A percentile compares a stretch with the other conserved stretches of the same genome.
Evolutionary conservation across 2,797 vertebrate genomes (phyloP).

Genomic region (Enteromius fasciolatus): DNA sequence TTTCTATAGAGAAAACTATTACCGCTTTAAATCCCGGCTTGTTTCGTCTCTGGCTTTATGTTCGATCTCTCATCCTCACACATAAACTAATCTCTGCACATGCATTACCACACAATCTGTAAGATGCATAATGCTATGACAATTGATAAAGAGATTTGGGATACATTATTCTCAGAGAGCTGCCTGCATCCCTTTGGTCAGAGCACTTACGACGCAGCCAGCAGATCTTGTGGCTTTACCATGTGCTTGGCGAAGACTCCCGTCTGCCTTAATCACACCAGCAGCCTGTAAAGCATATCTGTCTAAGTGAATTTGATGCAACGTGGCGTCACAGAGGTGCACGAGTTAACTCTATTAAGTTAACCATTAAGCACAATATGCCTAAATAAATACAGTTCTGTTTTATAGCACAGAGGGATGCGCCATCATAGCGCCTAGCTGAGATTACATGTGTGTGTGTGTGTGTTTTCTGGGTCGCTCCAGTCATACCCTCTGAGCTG

Average conservation of each 20-base stretch:
- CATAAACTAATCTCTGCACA: slow-evolving; percentile 11
- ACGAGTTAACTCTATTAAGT: slow-evolving; percentile 48
- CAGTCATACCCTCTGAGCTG: slow-evolving; percentile 70
- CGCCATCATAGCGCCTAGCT: slow-evolving; percentile 12
- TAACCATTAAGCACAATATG: slow-evolving; percentile 41
- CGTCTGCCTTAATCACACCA: slow-evolving; percentile 52
- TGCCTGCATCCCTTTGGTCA: slow-evolving; percentile 27
- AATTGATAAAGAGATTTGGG: slow-evolving; percentile 47
- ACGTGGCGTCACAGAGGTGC: slow-evolving; percentile 15
- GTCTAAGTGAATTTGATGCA: slow-evolving; percentile 60
- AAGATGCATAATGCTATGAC: slow-evolving; percentile 18
- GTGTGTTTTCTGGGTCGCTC: slow-evolving; percentile 37
- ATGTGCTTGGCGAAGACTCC: slow-evolving; percentile 19
- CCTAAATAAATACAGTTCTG: slow-evolving; percentile 53
- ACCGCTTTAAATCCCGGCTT: not conserved
- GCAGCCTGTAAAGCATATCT: slow-evolving; percentile 51
- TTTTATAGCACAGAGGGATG: slow-evolving; percentile 23
- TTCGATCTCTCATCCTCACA: slow-evolving; percentile 11
- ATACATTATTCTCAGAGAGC: slow-evolving; percentile 10
- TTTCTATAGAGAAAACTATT: not conserved
- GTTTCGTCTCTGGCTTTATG: not conserved
- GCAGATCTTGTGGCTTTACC: slow-evolving; percentile 47
- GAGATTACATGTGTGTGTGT: not conserved
- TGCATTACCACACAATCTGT: slow-evolving; percentile 42
- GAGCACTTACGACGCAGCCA: slow-evolving; percentile 9